Percentiles rank a stretch among this genome's conserved stretches.
phyloP scores from a whole-genome alignment of 2,797 vertebrate genomes.

The Tauraco hartlaubi region DNA sequence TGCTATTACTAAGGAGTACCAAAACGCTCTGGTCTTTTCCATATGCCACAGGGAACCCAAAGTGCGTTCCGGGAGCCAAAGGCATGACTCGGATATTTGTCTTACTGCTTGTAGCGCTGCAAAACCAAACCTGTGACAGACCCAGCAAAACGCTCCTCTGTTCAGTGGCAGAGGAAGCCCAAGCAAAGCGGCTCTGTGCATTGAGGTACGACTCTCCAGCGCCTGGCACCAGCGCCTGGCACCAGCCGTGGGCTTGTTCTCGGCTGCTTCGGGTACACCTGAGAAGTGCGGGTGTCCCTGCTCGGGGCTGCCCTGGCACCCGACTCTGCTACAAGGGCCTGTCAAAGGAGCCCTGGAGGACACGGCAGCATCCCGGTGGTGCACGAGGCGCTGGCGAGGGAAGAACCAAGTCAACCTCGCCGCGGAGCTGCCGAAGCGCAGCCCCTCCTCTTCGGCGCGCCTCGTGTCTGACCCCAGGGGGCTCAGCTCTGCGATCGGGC shows the following conservation, averaged over 20 bases:
- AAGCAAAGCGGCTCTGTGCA: not conserved
- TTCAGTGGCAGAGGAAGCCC: not conserved
- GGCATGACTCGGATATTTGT: not conserved
- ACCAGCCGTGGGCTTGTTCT: fast-evolving
- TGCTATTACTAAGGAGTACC: not conserved
- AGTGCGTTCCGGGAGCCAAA: not conserved
- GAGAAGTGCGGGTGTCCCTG: no score
- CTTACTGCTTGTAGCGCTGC: not conserved
- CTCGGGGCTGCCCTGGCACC: no score
- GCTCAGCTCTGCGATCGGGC: no score
- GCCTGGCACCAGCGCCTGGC: not conserved
- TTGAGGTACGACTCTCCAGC: fast-evolving
- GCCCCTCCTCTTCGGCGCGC: no score
- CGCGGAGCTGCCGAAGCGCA: no score
- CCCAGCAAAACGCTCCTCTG: not conserved
- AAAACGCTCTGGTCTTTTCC: not conserved
- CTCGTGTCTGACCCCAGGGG: no score
- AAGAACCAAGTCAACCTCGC: no score
- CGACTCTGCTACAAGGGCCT: no score
- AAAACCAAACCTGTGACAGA: not conserved
- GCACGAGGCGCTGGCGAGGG: no score
- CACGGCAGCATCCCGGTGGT: no score
- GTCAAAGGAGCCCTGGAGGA: no score
- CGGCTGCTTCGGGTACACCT: fast-evolving
- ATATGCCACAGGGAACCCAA: not conserved